Conservation (phyloP, 2,113 vertebrate species). For the Bettongia penicillata region DNA sequence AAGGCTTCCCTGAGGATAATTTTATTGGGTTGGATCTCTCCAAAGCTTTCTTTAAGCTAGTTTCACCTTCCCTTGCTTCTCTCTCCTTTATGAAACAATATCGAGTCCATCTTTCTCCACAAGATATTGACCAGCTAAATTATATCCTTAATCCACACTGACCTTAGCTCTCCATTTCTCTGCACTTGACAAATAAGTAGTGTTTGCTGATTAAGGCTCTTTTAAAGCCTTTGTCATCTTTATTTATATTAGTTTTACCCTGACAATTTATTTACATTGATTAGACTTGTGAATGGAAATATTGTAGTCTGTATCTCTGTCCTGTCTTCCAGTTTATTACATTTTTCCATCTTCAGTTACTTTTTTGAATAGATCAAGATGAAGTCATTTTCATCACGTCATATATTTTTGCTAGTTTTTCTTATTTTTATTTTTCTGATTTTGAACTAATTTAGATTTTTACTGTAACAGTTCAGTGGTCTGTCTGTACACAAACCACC, state of each 20-base stretch:
- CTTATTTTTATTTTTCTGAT: not conserved
- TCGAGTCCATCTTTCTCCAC: not conserved
- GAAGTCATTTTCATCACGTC: not conserved
- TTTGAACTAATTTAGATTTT: not conserved
- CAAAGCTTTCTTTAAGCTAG: not conserved
- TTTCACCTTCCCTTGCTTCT: not conserved
- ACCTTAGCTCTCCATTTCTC: not conserved
- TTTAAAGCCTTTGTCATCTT: not conserved
- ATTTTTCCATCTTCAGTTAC: not conserved
- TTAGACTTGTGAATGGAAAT: not conserved
- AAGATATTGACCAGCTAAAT: not conserved
- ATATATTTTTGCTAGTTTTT: not conserved
- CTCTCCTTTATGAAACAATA: not conserved
- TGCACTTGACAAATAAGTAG: not conserved
- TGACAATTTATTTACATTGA: not conserved
- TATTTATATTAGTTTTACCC: not conserved
- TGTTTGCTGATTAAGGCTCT: not conserved
- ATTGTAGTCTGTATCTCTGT: not conserved
- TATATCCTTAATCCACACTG: not conserved
- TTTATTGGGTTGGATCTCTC: not conserved
- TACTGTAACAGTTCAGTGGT: too few relatives aligned
- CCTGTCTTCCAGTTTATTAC: not conserved
- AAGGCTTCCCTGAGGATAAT: not conserved
- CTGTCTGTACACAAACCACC: too few relatives aligned
- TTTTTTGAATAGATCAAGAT: not conserved